Evolutionary conservation across 2,113 vertebrate species (phyloP), one percentile per base, ranked within the genome.

Genomic region (Athene cunicularia): DNA sequence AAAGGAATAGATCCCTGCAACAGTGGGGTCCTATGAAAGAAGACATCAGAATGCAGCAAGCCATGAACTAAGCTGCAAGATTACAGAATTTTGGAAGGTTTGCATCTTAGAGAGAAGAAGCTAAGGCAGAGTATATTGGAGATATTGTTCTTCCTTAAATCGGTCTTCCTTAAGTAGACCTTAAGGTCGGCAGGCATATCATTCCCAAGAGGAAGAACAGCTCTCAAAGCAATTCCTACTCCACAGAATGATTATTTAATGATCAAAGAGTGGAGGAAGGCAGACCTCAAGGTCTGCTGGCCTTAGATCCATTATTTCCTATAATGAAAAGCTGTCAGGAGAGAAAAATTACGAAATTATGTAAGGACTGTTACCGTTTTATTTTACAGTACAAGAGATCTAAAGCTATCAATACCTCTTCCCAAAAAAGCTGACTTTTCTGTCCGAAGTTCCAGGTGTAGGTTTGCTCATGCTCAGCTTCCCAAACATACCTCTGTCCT

Each of bases 371-470:
- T 53, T 56, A 59, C 4, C 35, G 6, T 60, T 81, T 76, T 39
- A 33, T 56, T 37, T 83, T 35, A 56, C 32, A 39, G n/a, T 23
- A 23, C 20, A 63, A 63, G 37, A 58, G 9, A 72, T 39, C 0
- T 0, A 70, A 92, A 56, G 9, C 8, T 28, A 21, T 30, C 55
- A 76, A 93, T 98, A 98, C 98, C 98, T 98, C 98, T 97, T 98
- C 41, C 99, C 98, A 98, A 99, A 99, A 89, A 99, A 98, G 95
- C 99, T 99, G 87, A 98, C 98, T 98, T 99, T 98, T 86, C 98
- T 99, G 91, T 99, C 99, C 19, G 98, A 99, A 32, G 98, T 98
- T 75, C 93, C 98, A 68, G 99, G 98, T 56, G 98, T 97, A 19
- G 98, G 97, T 94, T 98, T 99, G 77, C 98, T 96, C 39, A 99